Percentiles rank a stretch among this genome's conserved stretches.
These are phyloP conservation scores for Otus sunia DNA, from an alignment of 2,113 vertebrate genomes.

Conservation along the genomic window DNA sequence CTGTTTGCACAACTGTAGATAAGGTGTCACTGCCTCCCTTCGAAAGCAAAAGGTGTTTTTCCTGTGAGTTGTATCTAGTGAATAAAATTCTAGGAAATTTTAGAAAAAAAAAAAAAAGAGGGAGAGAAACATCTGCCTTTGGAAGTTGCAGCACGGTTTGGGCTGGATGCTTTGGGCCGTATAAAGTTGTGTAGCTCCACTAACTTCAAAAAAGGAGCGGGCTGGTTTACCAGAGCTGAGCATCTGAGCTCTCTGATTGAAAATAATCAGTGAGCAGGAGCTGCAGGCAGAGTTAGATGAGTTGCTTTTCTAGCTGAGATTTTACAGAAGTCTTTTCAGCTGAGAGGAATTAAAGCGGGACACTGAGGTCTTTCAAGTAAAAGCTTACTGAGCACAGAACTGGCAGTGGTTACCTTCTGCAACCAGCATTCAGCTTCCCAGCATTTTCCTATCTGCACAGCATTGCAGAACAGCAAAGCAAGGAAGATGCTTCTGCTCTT, in stretches of 20 bases:
- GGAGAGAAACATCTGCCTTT: neutral
- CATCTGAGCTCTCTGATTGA: neutral
- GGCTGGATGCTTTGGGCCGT: neutral
- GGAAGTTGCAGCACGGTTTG: neutral
- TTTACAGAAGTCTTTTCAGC: neutral
- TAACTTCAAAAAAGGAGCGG: neutral
- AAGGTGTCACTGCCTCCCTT: neutral
- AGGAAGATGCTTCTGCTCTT: neutral
- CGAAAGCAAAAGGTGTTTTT: neutral
- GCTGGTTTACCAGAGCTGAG: neutral
- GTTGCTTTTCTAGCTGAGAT: neutral
- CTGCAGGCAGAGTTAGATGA: neutral
- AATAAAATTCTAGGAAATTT: neutral
- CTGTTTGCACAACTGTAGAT: neutral
- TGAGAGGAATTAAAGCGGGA: neutral
- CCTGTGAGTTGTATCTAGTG: neutral
- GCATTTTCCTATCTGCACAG: neutral
- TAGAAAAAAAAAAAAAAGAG: neutral
- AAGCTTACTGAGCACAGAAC: neutral
- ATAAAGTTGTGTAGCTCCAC: neutral
- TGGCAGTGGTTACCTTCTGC: neutral
- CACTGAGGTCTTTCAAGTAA: neutral
- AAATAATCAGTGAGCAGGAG: neutral
- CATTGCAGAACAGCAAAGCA: neutral
- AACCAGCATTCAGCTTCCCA: neutral